Evolutionary conservation across 2,113 vertebrate species (phyloP).

Genomic region (Neopipo cinnamomea): DNA sequence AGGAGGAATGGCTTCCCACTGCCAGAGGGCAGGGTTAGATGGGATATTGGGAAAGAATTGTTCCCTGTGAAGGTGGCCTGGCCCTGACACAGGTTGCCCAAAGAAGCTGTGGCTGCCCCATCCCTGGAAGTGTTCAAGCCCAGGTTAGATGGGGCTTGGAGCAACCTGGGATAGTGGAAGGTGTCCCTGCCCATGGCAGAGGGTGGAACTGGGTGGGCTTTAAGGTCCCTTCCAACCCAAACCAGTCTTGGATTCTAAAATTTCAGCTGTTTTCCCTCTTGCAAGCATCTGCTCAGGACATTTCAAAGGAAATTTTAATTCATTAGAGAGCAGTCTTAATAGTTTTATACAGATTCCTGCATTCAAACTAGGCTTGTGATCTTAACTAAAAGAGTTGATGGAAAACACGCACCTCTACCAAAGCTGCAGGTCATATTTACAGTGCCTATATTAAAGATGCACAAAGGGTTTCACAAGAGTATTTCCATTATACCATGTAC

Average conservation of each 20-base stretch:
- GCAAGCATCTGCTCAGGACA: neutral
- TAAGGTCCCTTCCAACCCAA: neutral
- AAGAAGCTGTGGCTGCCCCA: neutral
- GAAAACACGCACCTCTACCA: neutral
- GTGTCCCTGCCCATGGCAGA: neutral
- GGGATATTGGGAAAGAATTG: neutral
- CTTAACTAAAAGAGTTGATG: neutral
- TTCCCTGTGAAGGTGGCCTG: neutral
- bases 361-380: neutral
- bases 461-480: neutral
- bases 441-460: neutral
- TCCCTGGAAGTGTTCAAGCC: neutral
- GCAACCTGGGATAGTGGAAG: rapidly evolving
- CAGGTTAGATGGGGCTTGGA: neutral
- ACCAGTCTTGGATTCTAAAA: neutral
- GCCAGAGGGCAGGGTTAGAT: neutral
- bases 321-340: neutral
- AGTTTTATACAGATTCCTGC: neutral
- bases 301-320: neutral
- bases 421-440: neutral
- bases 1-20: neutral
- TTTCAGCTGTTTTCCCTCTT: neutral
- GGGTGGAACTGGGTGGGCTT: neutral
- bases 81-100: neutral
- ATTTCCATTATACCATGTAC: neutral